Evolutionary conservation across 2,888 invertebrate species (phyloP).

Genomic region (Monochamus alternatus): DNA sequence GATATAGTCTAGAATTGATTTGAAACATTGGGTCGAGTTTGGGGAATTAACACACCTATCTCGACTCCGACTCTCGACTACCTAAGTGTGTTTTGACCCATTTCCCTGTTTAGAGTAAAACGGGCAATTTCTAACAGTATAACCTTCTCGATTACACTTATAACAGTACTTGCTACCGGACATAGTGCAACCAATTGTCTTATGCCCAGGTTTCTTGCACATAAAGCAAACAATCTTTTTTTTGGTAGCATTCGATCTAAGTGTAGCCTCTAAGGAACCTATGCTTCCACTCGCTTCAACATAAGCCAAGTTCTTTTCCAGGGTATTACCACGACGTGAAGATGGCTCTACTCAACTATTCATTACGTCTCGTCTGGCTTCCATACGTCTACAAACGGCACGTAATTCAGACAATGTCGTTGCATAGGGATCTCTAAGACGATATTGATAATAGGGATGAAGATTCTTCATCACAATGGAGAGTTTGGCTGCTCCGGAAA

Average conservation of each 20-base stretch:
- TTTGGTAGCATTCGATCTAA: too few species aligned
- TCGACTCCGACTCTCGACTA: too few species aligned
- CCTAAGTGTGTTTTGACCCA: not conserved
- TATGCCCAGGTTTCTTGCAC: slow-evolving; percentile 17
- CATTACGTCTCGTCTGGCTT: too few species aligned
- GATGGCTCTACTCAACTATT: not conserved
- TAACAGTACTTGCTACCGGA: not conserved
- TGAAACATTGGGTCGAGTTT: too few species aligned
- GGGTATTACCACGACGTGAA: not conserved
- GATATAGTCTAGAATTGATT: too few species aligned
- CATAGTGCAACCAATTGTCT: slow-evolving; percentile 6
- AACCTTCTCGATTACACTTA: slow-evolving; percentile 25
- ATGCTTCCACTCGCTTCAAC: not conserved
- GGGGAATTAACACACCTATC: too few species aligned
- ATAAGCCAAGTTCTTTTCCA: slow-evolving; percentile 22
- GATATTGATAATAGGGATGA: slow-evolving; percentile 3
- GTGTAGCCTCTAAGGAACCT: not conserved
- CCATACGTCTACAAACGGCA: slow-evolving; percentile 7
- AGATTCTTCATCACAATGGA: slow-evolving; percentile 6
- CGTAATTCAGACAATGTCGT: slow-evolving; percentile 5
- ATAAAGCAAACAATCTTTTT: not conserved
- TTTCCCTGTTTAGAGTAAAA: not conserved
- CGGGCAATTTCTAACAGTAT: not conserved
- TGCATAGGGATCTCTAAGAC: not conserved
- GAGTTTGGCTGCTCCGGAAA: slow-evolving; percentile 10